Evolutionary conservation across 35 echinoderm and acorn worm species (phyloP), one percentile per base, ranked within the genome.

Genomic region (Anneissia japonica): DNA sequence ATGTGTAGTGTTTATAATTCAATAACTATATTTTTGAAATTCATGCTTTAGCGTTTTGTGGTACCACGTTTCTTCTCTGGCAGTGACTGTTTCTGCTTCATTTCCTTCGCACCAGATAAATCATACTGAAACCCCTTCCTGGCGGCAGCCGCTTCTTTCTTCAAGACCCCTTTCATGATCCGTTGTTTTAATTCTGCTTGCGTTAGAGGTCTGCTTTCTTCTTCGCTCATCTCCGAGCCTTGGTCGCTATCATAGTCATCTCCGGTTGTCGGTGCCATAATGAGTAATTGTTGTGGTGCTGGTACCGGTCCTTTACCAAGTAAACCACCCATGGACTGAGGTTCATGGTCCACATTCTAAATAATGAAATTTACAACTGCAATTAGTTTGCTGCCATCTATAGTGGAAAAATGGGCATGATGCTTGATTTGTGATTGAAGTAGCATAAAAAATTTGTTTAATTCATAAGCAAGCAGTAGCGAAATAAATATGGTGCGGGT

Each of bases 81-180:
- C 23, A 93, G 76, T 16, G 91, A 37, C 74, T 93, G 91, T 39
- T 99, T 99, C 83, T 89, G 91, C 56, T 97, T 99, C 76, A 99
- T 74, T 31, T 99, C 96, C 74, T 99, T 99, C 32, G 89, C 92
- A 19, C 92, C 96, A 77, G 96, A 99, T 13, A 99, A 77, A 37
- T 99, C 96, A 35, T 99, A 99, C 83, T 93, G 91, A 80, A 99
- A 94, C 9, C 96, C 96, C 81, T 89, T 93, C 86, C 94, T 99
- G 46, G 92, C 82, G 34, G 91, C 91, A 35, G 96, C 96, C 55
- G 92, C 96, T 51, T 99, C 96, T 82, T 91, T 88, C 80, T 94
- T 99, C 35, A 91, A 73, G 31, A 99, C 91, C 45, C 88, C 91
- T 91, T 93, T 93, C 95, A 93, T 93, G 32, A 97, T 91, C 86